Conservation (phyloP, 1,140 invertebrate species). For the Drosophila nigrodunni region DNA sequence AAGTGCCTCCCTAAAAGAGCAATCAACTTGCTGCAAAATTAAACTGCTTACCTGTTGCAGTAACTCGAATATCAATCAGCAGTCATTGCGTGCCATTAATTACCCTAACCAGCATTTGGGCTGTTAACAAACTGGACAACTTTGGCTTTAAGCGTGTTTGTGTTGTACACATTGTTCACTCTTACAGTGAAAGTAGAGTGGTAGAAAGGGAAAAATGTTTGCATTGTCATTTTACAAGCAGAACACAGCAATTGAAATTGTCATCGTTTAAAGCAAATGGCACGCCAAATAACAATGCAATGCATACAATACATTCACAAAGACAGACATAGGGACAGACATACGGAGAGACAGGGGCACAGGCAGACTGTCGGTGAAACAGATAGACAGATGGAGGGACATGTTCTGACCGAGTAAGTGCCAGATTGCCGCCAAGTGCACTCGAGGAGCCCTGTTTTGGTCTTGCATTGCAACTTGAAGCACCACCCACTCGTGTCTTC, state of each 20-base stretch:
- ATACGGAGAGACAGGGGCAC: neutral
- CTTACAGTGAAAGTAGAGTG: neutral
- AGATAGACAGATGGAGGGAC: constrained; percentile 2
- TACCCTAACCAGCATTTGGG: constrained; percentile 30
- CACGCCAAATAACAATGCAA: constrained; percentile 52
- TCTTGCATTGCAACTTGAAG: constrained; percentile 20
- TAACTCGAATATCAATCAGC: constrained; percentile 36
- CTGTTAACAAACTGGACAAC: constrained; percentile 43
- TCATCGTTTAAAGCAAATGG: constrained; percentile 65
- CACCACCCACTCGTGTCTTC: constrained; percentile 18
- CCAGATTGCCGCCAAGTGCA: constrained; percentile 27
- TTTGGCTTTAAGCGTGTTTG: constrained; percentile 1
- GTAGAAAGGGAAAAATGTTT: constrained; percentile 15
- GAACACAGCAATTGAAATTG: constrained; percentile 63
- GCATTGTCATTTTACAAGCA: constrained; percentile 41
- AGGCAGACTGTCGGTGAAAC: constrained; percentile 13
- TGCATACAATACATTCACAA: constrained; percentile 44
- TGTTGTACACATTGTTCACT: neutral
- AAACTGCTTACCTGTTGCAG: constrained; percentile 36
- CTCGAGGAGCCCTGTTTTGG: constrained; percentile 25
- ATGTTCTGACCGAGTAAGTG: constrained; percentile 28
- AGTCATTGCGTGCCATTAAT: constrained; percentile 45
- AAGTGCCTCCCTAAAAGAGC: constrained; percentile 17
- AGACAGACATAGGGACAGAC: constrained; percentile 5
- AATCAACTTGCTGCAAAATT: constrained; percentile 50